Evolutionary conservation across 1,140 invertebrate genomes (phyloP).

Genomic region (Pemphigus obesinymphae): DNA sequence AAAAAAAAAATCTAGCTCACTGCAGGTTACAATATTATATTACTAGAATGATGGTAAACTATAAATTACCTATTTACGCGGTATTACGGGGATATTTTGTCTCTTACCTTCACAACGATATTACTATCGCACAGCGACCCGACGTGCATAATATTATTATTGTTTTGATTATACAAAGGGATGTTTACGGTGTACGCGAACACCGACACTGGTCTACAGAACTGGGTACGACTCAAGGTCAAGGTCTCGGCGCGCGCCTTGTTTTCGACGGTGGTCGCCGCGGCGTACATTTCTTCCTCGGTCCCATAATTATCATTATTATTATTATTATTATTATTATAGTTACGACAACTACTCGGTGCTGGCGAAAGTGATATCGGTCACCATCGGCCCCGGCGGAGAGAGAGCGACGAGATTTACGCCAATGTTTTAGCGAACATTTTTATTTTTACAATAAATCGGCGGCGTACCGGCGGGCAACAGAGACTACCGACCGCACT

Average conservation of each 20-base stretch:
- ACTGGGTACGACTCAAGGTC: slow-evolving; percentile 32
- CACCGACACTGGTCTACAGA: slow-evolving; percentile 17
- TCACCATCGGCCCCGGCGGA: too few relatives aligned
- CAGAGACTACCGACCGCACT: too few relatives aligned
- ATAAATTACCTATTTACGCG: too few relatives aligned
- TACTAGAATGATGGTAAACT: too few relatives aligned
- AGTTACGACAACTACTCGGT: not conserved
- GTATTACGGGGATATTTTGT: not conserved
- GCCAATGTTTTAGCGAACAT: too few relatives aligned
- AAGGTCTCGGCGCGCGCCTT: not conserved
- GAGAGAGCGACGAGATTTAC: not conserved
- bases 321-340: not conserved
- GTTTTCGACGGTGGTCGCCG: not conserved
- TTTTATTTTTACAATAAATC: too few relatives aligned
- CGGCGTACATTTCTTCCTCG: not conserved
- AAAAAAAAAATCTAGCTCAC: too few relatives aligned
- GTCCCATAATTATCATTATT: not conserved
- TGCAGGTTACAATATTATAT: too few relatives aligned
- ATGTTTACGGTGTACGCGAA: not conserved
- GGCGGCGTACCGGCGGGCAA: too few relatives aligned
- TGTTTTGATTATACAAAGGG: not conserved
- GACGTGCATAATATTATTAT: not conserved
- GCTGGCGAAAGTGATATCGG: too few relatives aligned
- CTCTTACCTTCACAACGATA: not conserved
- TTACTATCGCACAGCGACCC: not conserved